Percentiles rank a stretch among this genome's conserved stretches.
These are phyloP conservation scores for Phrynosoma platyrhinos DNA, from an alignment of 2,113 vertebrate genomes.

Conservation along the genomic window DNA sequence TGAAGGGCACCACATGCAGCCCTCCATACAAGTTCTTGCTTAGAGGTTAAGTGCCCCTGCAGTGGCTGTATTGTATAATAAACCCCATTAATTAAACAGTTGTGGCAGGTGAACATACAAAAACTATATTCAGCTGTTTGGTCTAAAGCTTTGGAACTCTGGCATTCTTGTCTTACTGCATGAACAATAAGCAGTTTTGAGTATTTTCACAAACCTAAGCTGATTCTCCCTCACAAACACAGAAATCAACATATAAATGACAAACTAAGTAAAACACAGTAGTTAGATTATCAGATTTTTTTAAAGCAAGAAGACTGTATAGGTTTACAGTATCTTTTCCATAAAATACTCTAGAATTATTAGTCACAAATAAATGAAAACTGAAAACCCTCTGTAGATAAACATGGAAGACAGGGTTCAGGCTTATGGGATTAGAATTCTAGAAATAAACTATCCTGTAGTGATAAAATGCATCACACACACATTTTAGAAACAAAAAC, in stretches of 20 bases:
- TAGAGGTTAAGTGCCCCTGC: background rate
- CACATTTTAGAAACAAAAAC: background rate
- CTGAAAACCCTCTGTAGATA: too few species aligned
- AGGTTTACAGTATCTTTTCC: too few species aligned
- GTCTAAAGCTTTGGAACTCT: background rate
- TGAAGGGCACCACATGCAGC: background rate
- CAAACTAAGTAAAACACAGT: background rate
- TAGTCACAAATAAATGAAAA: too few species aligned
- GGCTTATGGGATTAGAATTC: background rate
- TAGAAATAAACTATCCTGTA: background rate
- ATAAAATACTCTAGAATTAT: too few species aligned
- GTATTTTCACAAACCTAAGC: background rate
- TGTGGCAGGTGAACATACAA: background rate
- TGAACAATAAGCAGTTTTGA: background rate
- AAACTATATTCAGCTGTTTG: background rate
- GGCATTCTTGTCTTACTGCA: background rate
- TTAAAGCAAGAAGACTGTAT: background rate
- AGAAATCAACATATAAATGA: too few species aligned
- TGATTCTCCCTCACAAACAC: background rate
- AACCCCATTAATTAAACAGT: background rate
- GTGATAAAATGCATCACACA: background rate
- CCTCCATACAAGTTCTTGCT: background rate
- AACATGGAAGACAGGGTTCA: background rate
- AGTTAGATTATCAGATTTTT: background rate
- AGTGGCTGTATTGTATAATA: too few species aligned